Conservation (phyloP, 2,113 vertebrate genomes). For the Etheostoma spectabile region DNA sequence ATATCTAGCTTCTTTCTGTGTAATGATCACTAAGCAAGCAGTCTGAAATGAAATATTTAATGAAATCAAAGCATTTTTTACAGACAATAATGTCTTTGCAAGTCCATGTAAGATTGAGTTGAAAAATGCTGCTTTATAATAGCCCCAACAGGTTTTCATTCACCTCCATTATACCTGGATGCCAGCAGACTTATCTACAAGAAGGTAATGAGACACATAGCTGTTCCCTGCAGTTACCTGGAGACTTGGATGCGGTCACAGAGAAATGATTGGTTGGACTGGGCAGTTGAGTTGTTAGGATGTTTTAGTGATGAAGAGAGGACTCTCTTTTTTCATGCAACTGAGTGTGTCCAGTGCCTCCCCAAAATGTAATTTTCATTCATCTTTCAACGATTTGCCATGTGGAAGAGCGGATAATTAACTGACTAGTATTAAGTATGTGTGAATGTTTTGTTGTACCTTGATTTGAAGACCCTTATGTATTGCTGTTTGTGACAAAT, state of each 20-base stretch:
- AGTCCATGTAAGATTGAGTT: neutral
- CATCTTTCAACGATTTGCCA: neutral
- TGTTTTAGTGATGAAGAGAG: slow-evolving; percentile 25
- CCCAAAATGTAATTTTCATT: neutral
- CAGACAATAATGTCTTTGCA: neutral
- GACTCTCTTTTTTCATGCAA: slow-evolving; percentile 5
- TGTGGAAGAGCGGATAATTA: neutral
- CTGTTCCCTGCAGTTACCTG: neutral
- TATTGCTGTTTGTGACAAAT: neutral
- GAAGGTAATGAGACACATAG: neutral
- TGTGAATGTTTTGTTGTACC: neutral
- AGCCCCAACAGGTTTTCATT: neutral
- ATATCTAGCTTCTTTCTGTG: too few relatives aligned
- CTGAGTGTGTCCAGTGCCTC: neutral
- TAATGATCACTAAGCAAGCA: too few relatives aligned
- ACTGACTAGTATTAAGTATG: neutral
- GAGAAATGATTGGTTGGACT: neutral
- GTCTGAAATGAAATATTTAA: neutral
- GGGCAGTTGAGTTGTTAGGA: slow-evolving; percentile 1
- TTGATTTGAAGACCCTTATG: neutral
- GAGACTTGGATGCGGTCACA: slow-evolving; percentile 1
- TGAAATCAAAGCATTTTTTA: neutral
- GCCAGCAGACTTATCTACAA: neutral
- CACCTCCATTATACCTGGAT: neutral
- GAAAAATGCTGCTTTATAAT: neutral